These are phyloP conservation scores for Tachuris rubrigastra DNA, from an alignment of 2,113 vertebrate species.

Conservation along the genomic window DNA sequence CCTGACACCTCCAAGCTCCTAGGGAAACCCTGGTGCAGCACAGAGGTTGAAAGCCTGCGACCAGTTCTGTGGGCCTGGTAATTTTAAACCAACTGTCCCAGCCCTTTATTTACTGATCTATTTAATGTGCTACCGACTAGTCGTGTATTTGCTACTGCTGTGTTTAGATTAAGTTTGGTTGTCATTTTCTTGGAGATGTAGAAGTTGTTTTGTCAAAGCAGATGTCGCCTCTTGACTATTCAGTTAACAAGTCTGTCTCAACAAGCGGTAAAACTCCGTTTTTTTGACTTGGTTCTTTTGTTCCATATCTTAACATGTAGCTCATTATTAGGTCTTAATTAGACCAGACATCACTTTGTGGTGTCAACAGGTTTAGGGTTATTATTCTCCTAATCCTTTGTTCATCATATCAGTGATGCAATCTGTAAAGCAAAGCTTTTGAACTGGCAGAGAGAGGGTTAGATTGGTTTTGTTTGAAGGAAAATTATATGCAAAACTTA, in stretches of 20 bases:
- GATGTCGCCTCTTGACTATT: neutral
- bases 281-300: neutral
- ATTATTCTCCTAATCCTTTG: neutral
- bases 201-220: neutral
- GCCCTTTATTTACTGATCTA: neutral
- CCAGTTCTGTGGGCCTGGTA: neutral
- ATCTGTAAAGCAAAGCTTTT: neutral
- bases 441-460: neutral
- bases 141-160: neutral
- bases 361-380: neutral
- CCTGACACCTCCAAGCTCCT: fast-evolving
- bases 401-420: neutral
- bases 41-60: neutral
- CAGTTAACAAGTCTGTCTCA: neutral
- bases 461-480: neutral
- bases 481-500: neutral
- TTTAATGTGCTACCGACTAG: neutral
- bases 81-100: neutral
- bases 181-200: neutral
- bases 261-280: neutral
- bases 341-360: neutral
- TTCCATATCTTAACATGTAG: neutral
- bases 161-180: neutral
- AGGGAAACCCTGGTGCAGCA: neutral
- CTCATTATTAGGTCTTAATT: neutral